phyloP scores from a whole-genome alignment of 1,140 invertebrate genomes.

The Ceratosolen fusciceps region DNA sequence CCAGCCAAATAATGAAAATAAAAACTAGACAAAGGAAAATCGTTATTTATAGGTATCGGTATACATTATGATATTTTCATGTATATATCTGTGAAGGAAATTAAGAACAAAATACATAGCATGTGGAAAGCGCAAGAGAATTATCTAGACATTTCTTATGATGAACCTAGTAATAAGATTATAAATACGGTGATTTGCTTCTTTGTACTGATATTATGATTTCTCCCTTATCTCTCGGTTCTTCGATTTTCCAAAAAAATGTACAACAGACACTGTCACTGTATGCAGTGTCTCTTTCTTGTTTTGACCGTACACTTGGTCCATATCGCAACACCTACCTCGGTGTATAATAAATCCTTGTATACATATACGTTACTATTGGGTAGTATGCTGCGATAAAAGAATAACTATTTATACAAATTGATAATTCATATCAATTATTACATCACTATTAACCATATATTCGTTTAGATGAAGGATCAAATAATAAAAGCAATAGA shows the following conservation, averaged over 20 bases:
- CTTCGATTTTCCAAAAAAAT: not conserved
- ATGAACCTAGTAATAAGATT: not conserved
- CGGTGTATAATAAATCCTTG: too few relatives aligned
- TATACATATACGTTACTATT: too few relatives aligned
- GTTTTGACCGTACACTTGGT: not conserved
- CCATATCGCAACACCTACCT: not conserved
- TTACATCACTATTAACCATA: too few relatives aligned
- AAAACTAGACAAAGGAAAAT: too few relatives aligned
- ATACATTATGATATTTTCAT: not conserved
- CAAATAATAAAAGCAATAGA: too few relatives aligned
- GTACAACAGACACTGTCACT: not conserved
- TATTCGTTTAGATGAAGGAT: too few relatives aligned
- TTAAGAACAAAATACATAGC: slow-evolving; percentile 66
- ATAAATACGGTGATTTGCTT: not conserved
- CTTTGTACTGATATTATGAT: not conserved
- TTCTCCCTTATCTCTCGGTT: not conserved
- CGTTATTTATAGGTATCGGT: too few relatives aligned
- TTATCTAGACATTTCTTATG: slow-evolving; percentile 57
- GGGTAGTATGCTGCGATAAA: too few relatives aligned
- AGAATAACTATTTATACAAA: too few relatives aligned
- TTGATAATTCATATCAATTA: too few relatives aligned
- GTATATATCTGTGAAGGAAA: slow-evolving; percentile 7
- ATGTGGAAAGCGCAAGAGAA: slow-evolving; percentile 69
- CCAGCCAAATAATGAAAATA: too few relatives aligned
- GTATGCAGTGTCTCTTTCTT: not conserved